Base-by-base conservation (phyloP, 2,113 vertebrate genomes). In the Cyanocitta stelleri region DNA sequence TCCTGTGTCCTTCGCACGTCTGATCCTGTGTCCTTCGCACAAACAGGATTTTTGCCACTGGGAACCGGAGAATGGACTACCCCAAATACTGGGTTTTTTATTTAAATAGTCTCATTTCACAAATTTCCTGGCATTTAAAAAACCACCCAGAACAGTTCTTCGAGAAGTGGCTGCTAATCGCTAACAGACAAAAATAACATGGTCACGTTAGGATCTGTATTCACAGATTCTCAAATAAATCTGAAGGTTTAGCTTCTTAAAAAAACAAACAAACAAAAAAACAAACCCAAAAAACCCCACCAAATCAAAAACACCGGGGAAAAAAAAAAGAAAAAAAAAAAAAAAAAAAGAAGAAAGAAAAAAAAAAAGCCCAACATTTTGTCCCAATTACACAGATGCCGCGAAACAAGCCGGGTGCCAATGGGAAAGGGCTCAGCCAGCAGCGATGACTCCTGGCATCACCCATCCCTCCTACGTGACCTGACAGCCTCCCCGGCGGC, bases 381-480 rank as follows among this genome's bases (percentile, higher is more conserved):
- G 96, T 81, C 77, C 58, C 88, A 69, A 54, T 84, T 49, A 94
- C 66, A 87, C 17, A 68, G 85, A 95, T 61, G 73, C 67, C 46
- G 30, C 4, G 73, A 90, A 55, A 92, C 64, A 8, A 72, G 52
- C 18, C 33, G 32, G 75, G 95, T 84, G 89, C 87, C 95, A 83
- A 22, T 11, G 86, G 87, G 71, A 90, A 94, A 96, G 92, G 84
- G 67, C 78, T 37, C 78, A 76, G 71, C 16, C 58, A 24, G 81
- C 59, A 76, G 66, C 24, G 81, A 83, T 63, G 92, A 30, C 41
- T 72, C 51, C 72, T 83, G 95, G 86, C 95, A 95, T 81, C 93
- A 43, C 89, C 90, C 80, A 59, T 67, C 62, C 72, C 76, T 94
- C 94, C 87, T 67, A 87, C 87, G 52, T 80, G 93, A 85, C 89